Conservation (phyloP, 2,888 invertebrate species). For the Lordiphosa fenestrarum region DNA sequence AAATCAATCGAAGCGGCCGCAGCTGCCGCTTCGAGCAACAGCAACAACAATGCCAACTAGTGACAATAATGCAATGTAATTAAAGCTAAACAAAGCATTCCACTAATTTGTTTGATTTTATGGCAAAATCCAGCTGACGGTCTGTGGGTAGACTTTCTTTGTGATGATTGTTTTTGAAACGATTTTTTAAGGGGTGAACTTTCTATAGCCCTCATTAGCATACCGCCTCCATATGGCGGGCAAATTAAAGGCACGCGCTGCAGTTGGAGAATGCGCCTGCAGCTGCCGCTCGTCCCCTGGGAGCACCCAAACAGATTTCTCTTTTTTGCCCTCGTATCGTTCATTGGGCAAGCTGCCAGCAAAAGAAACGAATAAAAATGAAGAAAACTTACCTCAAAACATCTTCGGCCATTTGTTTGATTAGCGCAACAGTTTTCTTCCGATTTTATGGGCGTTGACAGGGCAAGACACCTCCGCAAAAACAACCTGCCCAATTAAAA, state of each 20-base stretch:
- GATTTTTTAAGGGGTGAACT: slow-evolving; percentile 9
- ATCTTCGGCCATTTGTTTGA: slow-evolving; percentile 33
- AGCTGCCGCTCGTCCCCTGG: slow-evolving; percentile 26
- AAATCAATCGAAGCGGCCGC: slow-evolving; percentile 68
- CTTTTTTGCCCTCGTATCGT: slow-evolving; percentile 48
- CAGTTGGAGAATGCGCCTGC: slow-evolving; percentile 13
- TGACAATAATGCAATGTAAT: slow-evolving; percentile 40
- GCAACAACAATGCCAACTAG: slow-evolving; percentile 11
- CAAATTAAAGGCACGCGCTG: slow-evolving; percentile 37
- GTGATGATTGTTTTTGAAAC: not conserved
- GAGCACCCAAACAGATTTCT: not conserved
- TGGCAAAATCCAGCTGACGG: slow-evolving; percentile 53
- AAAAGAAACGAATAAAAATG: slow-evolving; percentile 9
- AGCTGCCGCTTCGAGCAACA: slow-evolving; percentile 23
- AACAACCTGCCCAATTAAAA: not conserved
- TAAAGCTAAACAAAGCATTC: slow-evolving; percentile 27
- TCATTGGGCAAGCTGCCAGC: slow-evolving; percentile 50
- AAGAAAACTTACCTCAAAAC: slow-evolving; percentile 27
- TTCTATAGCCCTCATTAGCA: slow-evolving; percentile 44
- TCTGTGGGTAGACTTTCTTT: slow-evolving; percentile 22
- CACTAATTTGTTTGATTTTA: slow-evolving; percentile 67
- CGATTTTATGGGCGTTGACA: slow-evolving; percentile 31
- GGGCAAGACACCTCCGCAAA: slow-evolving; percentile 32
- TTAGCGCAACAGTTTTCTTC: slow-evolving; percentile 44
- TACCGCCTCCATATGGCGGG: slow-evolving; percentile 29